Evolutionary conservation across 2,797 vertebrate genomes (phyloP), one percentile per base, ranked within the genome.

Genomic region (Anomalospiza imberbis): DNA sequence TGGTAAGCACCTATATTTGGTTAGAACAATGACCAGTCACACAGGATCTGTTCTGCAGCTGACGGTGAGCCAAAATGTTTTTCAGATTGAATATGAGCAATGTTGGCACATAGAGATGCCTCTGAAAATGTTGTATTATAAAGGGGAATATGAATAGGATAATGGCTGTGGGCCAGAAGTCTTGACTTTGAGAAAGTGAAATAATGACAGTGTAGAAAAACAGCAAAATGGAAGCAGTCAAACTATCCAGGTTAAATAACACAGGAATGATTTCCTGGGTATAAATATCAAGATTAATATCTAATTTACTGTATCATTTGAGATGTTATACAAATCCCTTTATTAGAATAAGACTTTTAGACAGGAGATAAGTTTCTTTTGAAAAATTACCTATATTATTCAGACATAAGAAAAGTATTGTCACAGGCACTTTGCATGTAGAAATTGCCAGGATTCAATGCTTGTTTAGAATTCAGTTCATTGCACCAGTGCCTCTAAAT

Each of bases 401-500:
- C n/a, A 82, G 38, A 55, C 62, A 55, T 10, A 57, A 7, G 20
- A 34, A 28, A 85, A 32, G 4, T 61, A 65, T 77, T 92, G 95
- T 85, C 76, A 68, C 19, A 65, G 36, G 72, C 48, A 77, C 13
- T 74, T 85, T 66, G 17, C 42, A 65, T 65, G 38, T 42, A 86
- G 36, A 85, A 89, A 85, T 89, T 80, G 54, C 42, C 38, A 75
- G 68, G 61, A 74, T 88, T 85, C 76, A 74, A 26, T 83, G 62
- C 42, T 57, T 67, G 25, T 68, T 94, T 91, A 82, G 70, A 61
- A 94, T 94, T 93, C 94, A 84, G 13, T 77, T 80, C 85, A 86
- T 75, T 91, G 80, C 38, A 68, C 24, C 61, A 83, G 65, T 75
- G 79, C 62, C 79, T 94, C 85, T 96, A 93, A 92, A 89, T 94